Conservation (phyloP, 2,888 invertebrate species). For the Agrochola circellaris region DNA sequence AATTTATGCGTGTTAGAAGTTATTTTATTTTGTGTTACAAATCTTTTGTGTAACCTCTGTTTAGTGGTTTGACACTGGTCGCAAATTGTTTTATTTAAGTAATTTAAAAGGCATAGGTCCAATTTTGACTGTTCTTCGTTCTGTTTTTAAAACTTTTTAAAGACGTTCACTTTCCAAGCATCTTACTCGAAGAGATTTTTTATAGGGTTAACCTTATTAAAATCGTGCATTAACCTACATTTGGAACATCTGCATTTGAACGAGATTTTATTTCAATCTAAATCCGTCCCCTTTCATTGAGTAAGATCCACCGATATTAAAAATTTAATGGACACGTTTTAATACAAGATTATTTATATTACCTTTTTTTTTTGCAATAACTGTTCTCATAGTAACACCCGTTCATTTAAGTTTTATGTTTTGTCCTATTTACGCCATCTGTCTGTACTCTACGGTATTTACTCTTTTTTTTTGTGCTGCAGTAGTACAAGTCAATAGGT, state of each 20-base stretch:
- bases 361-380: constrained; percentile 41
- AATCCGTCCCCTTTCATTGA: constrained; percentile 51
- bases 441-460: not conserved
- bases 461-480: not conserved
- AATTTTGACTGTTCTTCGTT: constrained; percentile 1
- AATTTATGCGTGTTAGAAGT: constrained; percentile 48
- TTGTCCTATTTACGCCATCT: not conserved
- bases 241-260: constrained; percentile 46
- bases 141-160: not conserved
- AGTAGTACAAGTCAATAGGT: not conserved
- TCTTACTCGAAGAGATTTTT: not conserved
- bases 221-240: constrained; percentile 53
- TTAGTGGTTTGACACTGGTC: constrained; percentile 19
- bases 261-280: constrained; percentile 54
- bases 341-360: constrained; percentile 7
- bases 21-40: constrained; percentile 29
- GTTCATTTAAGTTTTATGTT: not conserved
- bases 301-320: constrained; percentile 42
- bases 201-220: constrained; percentile 42
- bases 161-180: not conserved
- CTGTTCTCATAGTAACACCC: not conserved
- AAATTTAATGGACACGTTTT: constrained; percentile 27
- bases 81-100: not conserved
- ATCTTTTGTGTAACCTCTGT: constrained; percentile 27
- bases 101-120: not conserved